Conservation (phyloP, 2,113 vertebrate species). For the Leptocoma aspasia region DNA sequence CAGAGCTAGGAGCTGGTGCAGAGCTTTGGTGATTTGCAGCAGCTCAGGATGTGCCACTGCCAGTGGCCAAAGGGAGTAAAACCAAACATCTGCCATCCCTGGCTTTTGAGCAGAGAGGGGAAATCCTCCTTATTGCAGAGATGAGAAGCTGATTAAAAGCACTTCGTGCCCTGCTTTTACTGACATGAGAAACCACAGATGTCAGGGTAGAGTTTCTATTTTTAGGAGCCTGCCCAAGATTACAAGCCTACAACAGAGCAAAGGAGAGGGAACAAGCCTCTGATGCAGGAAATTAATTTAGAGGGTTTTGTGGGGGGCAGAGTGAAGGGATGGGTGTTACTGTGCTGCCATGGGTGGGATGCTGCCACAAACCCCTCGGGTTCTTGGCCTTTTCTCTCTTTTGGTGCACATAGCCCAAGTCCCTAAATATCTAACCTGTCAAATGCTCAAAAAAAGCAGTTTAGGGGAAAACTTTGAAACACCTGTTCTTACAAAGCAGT, state of each 20-base stretch:
- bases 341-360: background rate
- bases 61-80: background rate
- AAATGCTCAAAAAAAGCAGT: background rate
- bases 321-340: background rate
- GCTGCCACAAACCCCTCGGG: fast-evolving
- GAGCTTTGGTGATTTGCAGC: background rate
- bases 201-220: background rate
- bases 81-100: constrained; percentile 7
- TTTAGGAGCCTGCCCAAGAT: background rate
- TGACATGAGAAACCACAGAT: constrained; percentile 16
- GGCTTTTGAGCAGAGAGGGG: constrained; percentile 2
- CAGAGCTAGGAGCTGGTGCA: background rate
- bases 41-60: constrained; percentile 16
- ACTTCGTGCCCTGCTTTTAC: background rate
- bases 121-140: background rate
- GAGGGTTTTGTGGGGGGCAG: background rate
- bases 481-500: background rate
- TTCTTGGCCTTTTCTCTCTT: background rate
- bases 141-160: background rate
- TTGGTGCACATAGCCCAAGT: background rate
- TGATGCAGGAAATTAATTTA: background rate
- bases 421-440: background rate
- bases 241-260: background rate
- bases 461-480: background rate
- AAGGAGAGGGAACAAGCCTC: background rate